Evolutionary conservation across 2,113 vertebrate genomes (phyloP).

Genomic region (Conger conger): DNA sequence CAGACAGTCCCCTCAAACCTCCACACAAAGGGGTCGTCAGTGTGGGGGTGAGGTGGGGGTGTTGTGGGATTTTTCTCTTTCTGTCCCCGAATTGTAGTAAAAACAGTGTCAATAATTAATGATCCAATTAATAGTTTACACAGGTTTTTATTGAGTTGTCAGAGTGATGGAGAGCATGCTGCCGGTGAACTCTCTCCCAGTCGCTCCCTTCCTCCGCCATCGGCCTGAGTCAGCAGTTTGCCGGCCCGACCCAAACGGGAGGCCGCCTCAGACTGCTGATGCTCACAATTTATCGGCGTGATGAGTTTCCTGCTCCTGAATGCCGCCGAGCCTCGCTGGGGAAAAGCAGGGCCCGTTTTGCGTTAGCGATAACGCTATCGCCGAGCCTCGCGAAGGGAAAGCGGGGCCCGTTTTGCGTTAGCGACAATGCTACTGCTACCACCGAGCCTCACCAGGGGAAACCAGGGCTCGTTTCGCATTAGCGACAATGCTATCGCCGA

Average conservation of each 20-base stretch:
- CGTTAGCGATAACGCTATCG: no score
- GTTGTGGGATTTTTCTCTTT: neutral
- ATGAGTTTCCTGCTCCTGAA: conserved; percentile 64
- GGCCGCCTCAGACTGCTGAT: conserved; percentile 56
- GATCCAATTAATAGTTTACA: conserved; percentile 84
- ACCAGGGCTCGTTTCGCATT: no score
- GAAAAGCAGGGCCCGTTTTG: neutral
- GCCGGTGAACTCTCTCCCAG: conserved; percentile 45
- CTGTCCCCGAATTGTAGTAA: conserved; percentile 62
- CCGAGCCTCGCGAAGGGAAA: no score
- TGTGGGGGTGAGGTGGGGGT: neutral
- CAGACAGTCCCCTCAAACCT: neutral
- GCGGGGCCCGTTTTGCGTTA: no score
- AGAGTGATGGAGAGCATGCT: conserved; percentile 76
- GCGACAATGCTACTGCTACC: no score
- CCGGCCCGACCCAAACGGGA: conserved; percentile 41
- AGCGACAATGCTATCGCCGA: no score
- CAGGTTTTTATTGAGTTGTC: conserved; percentile 80
- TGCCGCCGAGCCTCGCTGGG: conserved; percentile 35
- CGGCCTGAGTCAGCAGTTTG: conserved; percentile 74
- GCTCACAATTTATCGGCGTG: conserved; percentile 60
- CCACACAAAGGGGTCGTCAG: neutral
- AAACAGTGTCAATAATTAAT: conserved; percentile 81
- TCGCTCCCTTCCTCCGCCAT: conserved; percentile 52
- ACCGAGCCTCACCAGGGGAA: conserved; percentile 45